Evolutionary conservation across 1,140 invertebrate species (phyloP), one percentile per base, ranked within the genome.

Genomic region (Holcopasites calliopsidis): DNA sequence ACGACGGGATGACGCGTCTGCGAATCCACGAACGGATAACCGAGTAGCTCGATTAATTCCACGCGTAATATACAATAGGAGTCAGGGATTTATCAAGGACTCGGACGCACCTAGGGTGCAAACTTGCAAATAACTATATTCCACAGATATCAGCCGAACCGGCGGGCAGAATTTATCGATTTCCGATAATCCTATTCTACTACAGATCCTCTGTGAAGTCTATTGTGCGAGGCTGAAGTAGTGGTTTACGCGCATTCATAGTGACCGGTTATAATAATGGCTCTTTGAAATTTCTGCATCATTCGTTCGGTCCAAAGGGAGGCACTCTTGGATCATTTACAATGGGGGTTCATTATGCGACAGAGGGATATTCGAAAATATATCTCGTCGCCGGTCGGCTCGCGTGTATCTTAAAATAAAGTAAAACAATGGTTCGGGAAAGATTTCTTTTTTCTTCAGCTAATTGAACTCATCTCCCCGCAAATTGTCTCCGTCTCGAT

Each of bases 111-210:
- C 47, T 52, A 52, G n/a, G n/a, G 33, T 52, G 64, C 47, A 66
- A 66, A 66, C 64, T 52, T 52, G 64, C 47, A 52, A 52, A 38
- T 66, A 52, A 52, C 64, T 57, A 69, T 69, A 57, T 69, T 33
- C 66, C 28, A 31, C n/a, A 35, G 66, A 69, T 69, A 69, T 57
- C 66, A 57, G 66, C 33, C 18, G 2, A 42, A 40, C n/a, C 35
- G 66, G 57, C 50, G 13, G 28, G 10, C 52, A 21, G n/a, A 69
- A 69, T 57, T 57, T 44, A 69, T 57, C 66, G 66, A 69, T 69
- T 57, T n/a, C 66, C 66, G 4, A 57, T 54, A 57, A 69, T 69
- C 26, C 50, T 57, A 57, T 57, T 44, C 66, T 40, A 28, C 44
- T 57, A 57, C 50, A 57, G 57, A 69, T 44, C 21, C 66, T 33